A percentile compares a stretch with the other conserved stretches of the same genome.
These are phyloP conservation scores for Acridotheres tristis DNA, from an alignment of 2,797 vertebrate genomes.

Conservation along the genomic window DNA sequence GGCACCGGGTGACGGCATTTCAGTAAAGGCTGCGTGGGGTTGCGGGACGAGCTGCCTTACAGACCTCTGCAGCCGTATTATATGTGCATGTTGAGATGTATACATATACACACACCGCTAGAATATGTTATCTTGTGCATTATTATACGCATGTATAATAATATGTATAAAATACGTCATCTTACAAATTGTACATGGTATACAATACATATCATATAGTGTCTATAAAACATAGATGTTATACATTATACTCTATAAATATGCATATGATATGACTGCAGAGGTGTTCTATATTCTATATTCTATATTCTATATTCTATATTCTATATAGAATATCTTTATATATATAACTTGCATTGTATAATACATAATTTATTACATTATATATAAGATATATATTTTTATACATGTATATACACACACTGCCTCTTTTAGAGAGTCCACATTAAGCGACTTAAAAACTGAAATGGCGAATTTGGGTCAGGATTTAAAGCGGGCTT, in stretches of 20 bases:
- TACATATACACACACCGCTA: too few species aligned
- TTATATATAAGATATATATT: background rate
- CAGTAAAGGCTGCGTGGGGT: background rate
- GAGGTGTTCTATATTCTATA: background rate
- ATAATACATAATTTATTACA: background rate
- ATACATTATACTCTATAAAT: background rate
- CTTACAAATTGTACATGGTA: background rate
- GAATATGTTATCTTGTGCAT: background rate
- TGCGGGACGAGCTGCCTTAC: too few species aligned
- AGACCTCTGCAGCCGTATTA: too few species aligned
- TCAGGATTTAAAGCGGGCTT: background rate
- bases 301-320: too few species aligned
- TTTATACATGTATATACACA: fast-evolving
- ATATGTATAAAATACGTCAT: background rate
- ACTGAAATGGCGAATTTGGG: background rate
- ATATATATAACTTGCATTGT: too few species aligned
- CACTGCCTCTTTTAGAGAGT: background rate
- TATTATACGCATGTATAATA: fast-evolving
- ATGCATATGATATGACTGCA: background rate
- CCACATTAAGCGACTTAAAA: background rate
- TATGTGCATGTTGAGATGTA: too few species aligned
- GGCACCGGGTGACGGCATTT: fast-evolving
- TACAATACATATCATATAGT: background rate
- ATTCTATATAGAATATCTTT: too few species aligned
- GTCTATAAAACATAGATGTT: background rate